Evolutionary conservation across 2,888 invertebrate genomes (phyloP).

Genomic region (Lydus trimaculatus): DNA sequence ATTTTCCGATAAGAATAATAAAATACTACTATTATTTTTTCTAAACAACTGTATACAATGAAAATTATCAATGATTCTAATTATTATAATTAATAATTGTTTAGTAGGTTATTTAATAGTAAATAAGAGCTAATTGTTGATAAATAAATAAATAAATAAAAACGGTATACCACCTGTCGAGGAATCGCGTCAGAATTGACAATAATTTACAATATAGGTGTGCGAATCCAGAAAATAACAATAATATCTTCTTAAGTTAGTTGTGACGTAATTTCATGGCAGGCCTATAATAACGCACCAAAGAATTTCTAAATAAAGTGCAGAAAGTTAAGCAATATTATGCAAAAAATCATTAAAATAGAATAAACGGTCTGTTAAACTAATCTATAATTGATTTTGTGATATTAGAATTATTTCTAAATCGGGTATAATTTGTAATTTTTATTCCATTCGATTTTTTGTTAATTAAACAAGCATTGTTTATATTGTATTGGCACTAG

Average conservation of each 20-base stretch:
- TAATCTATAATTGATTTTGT: constrained; percentile 8
- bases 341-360: neutral
- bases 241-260: constrained; percentile 1
- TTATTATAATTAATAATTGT: neutral
- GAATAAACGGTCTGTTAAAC: neutral
- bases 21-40: constrained; percentile 40
- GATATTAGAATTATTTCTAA: constrained; percentile 5
- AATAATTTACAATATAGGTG: constrained; percentile 9
- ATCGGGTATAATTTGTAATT: neutral
- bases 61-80: constrained; percentile 17
- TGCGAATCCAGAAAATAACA: no score
- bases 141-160: neutral
- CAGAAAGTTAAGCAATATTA: neutral
- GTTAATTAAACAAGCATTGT: neutral
- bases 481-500: neutral
- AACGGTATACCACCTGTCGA: constrained; percentile 5
- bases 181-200: constrained; percentile 17
- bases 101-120: constrained; percentile 14
- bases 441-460: neutral
- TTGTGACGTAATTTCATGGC: constrained; percentile 14
- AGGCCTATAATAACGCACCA: constrained; percentile 14
- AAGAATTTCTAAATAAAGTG: constrained; percentile 6
- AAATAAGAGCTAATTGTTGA: constrained; percentile 17
- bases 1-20: constrained; percentile 7
- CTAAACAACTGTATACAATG: constrained; percentile 41